Evolutionary conservation across 2,113 vertebrate species (phyloP).

Genomic region (Carlito syrichta): DNA sequence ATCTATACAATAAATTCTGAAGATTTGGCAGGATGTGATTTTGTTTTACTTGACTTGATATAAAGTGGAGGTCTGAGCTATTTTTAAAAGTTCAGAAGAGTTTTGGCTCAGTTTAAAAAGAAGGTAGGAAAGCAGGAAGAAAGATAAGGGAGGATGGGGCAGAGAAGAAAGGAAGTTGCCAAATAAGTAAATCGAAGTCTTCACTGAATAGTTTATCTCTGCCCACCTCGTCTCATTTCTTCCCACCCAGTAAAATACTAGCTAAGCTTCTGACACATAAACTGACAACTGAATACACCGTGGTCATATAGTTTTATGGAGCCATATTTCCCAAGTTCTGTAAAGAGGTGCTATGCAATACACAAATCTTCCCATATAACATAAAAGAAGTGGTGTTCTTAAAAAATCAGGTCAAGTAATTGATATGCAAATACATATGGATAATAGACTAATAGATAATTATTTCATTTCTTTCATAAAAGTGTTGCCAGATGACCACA

Average conservation of each 20-base stretch:
- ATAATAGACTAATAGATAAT: neutral
- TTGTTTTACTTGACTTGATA: slow-evolving; percentile 36
- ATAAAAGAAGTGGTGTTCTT: neutral
- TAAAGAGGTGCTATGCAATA: neutral
- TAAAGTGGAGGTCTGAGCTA: neutral
- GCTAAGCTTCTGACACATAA: neutral
- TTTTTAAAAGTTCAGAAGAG: slow-evolving; percentile 38
- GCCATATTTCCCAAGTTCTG: neutral
- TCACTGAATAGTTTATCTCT: neutral
- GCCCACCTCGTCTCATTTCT: neutral
- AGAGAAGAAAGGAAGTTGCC: neutral
- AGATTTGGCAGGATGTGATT: slow-evolving; percentile 18
- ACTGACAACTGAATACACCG: neutral
- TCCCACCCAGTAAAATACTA: neutral
- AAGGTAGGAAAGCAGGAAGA: neutral
- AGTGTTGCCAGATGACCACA: neutral
- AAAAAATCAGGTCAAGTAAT: neutral
- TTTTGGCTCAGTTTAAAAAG: neutral
- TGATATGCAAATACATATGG: neutral
- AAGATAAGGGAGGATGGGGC: neutral
- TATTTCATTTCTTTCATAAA: neutral
- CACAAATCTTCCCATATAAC: neutral
- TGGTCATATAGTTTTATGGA: neutral
- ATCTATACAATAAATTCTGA: slow-evolving; percentile 2
- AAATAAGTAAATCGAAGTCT: neutral